Evolutionary conservation across 2,888 invertebrate species (phyloP), one percentile per base, ranked within the genome.

Genomic region (Danaus chrysippus): DNA sequence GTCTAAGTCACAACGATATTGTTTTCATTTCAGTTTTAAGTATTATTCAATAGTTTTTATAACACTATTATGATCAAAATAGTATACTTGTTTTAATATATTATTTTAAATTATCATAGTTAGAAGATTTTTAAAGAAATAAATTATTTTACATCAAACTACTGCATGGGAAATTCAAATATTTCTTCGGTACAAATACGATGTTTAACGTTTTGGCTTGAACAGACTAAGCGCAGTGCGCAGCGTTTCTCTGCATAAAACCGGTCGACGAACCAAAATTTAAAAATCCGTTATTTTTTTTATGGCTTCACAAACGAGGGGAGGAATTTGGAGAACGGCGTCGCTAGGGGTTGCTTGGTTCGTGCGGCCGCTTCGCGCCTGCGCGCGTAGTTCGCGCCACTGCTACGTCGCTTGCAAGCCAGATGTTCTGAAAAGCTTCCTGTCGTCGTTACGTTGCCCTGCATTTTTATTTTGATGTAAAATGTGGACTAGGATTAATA

Each of bases 341-440:
- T 82, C 78, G 84, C 83, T 87, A 89, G 87, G 91, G 90, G 91
- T 85, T 84, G 89, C 78, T 74, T 73, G 70, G 74, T 66, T 83
- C 73, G 83, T 76, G 77, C 75, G 80, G 79, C 75, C 81, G 86
- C 83, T 83, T 85, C 86, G 89, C 91, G 91, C 89, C 81, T 89
- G 90, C 91, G 91, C 85, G 82, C 86, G 84, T 87, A 87, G 91
- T 91, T 91, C 91, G 91, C 91, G 90, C 91, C 91, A 91, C 89
- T 86, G 87, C 87, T 86, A 88, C 87, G 88, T 87, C 83, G 87
- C 86, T 85, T 84, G 86, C 84, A 84, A 86, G 89, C 87, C 91
- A 91, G 91, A 91, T 91, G 91, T 91, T 90, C 90, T 82, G 84
- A 88, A 87, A 89, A 89, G 90, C 90, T 90, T 91, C 85, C 84